Conservation (phyloP, 2,797 vertebrate species). For the Spinibarbus caldwelli region DNA sequence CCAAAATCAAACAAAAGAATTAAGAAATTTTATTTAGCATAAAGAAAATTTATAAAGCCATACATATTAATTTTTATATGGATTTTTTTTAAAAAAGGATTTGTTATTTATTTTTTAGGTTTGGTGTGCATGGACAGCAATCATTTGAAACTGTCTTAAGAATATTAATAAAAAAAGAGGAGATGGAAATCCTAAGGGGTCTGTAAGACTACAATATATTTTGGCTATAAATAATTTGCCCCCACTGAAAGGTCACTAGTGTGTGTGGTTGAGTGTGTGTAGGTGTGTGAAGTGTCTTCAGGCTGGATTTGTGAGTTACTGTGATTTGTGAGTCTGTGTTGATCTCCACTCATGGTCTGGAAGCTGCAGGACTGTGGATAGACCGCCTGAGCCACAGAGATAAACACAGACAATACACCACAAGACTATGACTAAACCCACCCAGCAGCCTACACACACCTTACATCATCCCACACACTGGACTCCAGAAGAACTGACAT, state of each 20-base stretch:
- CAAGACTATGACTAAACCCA: background rate
- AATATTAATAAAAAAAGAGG: background rate
- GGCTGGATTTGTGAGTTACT: constrained; percentile 15
- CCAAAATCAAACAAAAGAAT: background rate
- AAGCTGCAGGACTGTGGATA: background rate
- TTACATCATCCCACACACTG: constrained; percentile 27
- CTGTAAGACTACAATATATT: background rate
- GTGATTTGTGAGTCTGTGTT: constrained; percentile 10
- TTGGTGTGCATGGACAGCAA: background rate
- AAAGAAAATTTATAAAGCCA: background rate
- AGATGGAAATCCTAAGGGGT: background rate
- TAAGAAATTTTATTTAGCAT: background rate
- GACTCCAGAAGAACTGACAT: background rate
- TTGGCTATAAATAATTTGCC: background rate
- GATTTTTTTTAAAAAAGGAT: too few species aligned
- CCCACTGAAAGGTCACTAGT: background rate
- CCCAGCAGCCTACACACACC: constrained; percentile 7
- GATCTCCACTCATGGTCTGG: constrained; percentile 21
- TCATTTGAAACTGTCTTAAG: background rate
- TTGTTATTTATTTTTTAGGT: background rate
- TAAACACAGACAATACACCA: constrained; percentile 41
- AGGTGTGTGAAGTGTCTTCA: background rate
- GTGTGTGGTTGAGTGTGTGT: background rate
- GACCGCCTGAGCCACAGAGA: constrained; percentile 38
- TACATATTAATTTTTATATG: background rate